phyloP scores from a whole-genome alignment of 2,888 invertebrate species.

The Melieria crassipennis region DNA sequence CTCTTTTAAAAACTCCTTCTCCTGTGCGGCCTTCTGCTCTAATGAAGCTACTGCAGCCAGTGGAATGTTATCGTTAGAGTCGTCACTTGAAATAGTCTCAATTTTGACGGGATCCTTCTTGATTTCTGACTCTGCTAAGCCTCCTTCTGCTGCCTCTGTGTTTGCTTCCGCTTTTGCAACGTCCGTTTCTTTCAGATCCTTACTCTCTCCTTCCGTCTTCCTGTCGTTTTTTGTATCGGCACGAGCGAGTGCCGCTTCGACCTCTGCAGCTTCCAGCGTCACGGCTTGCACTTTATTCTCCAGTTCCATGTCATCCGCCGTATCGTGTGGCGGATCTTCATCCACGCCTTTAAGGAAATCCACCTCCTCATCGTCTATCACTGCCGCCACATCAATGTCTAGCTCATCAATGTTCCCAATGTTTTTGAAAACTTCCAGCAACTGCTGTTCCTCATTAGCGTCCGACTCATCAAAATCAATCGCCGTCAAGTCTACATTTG shows the following conservation, averaged over 20 bases:
- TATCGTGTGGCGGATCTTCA: conserved; percentile 34
- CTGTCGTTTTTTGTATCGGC: neutral
- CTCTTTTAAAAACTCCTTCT: conserved; percentile 38
- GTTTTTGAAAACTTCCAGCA: conserved; percentile 62
- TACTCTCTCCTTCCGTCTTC: neutral
- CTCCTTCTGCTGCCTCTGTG: neutral
- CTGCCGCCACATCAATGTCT: conserved; percentile 60
- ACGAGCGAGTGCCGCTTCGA: neutral
- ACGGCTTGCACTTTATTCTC: conserved; percentile 12
- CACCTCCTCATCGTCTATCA: conserved; percentile 61
- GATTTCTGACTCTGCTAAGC: neutral
- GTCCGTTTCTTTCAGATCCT: neutral
- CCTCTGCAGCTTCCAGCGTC: conserved; percentile 1
- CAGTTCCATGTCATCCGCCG: conserved; percentile 21
- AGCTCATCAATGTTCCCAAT: conserved; percentile 64
- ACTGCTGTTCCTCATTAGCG: conserved; percentile 60
- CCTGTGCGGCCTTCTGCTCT: conserved; percentile 33
- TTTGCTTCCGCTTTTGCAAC: neutral
- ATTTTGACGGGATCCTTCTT: conserved; percentile 33
- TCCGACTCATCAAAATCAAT: conserved; percentile 52
- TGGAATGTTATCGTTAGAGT: conserved; percentile 63
- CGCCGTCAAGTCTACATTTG: neutral
- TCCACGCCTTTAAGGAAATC: conserved; percentile 60
- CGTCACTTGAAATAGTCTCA: conserved; percentile 58
- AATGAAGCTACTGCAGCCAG: conserved; percentile 56